phyloP scores from a whole-genome alignment of 2,797 vertebrate genomes.

The Manis crassicaudata region DNA sequence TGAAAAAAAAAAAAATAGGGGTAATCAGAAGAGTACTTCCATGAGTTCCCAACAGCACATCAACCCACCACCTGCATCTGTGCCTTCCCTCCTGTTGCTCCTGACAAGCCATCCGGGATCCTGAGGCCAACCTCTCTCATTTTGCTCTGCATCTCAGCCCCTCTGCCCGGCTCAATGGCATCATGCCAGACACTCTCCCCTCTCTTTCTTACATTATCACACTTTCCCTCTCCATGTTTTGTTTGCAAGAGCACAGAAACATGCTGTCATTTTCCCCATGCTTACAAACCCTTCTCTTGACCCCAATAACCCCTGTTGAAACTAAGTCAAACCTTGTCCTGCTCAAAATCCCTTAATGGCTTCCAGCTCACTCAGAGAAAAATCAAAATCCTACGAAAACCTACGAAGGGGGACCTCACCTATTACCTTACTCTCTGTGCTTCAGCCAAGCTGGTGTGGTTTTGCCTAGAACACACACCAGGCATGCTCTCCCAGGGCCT shows the following conservation, averaged over 20 bases:
- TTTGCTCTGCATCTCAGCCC: accelerated
- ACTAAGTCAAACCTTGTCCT: not conserved
- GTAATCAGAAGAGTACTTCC: not conserved
- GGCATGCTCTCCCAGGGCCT: not conserved
- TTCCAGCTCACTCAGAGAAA: not conserved
- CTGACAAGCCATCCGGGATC: not conserved
- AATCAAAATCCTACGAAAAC: not conserved
- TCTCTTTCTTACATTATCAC: not conserved
- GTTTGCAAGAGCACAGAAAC: not conserved
- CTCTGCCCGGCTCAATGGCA: not conserved
- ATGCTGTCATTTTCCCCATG: not conserved
- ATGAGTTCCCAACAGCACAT: no score
- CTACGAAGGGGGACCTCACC: not conserved
- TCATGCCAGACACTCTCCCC: not conserved
- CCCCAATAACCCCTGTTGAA: not conserved
- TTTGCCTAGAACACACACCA: not conserved
- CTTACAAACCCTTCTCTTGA: not conserved
- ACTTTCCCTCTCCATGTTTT: not conserved
- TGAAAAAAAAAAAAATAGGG: not conserved
- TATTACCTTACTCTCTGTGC: no score
- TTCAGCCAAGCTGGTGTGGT: not conserved
- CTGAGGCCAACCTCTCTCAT: no score
- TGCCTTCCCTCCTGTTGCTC: not conserved
- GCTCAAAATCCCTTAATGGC: not conserved
- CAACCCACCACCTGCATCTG: accelerated